Evolutionary conservation across 2,888 invertebrate genomes (phyloP).

Genomic region (Schizotus pectinicornis): DNA sequence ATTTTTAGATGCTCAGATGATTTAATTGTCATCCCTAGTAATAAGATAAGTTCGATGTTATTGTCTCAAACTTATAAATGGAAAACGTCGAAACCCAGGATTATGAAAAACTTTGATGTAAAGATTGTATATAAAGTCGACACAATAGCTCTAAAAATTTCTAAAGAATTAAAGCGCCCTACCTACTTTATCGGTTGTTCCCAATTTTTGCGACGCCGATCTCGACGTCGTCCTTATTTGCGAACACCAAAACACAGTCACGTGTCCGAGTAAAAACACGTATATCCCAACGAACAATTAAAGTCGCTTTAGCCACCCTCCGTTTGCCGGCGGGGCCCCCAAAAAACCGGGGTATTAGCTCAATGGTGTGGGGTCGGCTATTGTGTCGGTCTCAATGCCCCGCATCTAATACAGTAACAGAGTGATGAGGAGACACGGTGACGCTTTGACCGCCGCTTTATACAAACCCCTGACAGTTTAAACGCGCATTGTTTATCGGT

Average conservation of each 20-base stretch:
- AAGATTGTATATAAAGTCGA: too few relatives aligned
- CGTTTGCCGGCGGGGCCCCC: conserved; percentile 31
- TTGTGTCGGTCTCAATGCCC: conserved; percentile 31
- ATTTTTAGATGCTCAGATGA: too few relatives aligned
- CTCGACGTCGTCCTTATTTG: not conserved
- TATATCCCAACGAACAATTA: conserved; percentile 48
- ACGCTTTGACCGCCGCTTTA: conserved; percentile 44
- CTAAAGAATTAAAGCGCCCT: too few relatives aligned
- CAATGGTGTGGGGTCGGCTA: conserved; percentile 26
- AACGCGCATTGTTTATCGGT: conserved; percentile 26
- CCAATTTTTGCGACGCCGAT: not conserved
- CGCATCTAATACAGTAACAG: conserved; percentile 31
- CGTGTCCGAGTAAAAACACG: conserved; percentile 46
- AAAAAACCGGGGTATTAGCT: conserved; percentile 23
- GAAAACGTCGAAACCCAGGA: too few relatives aligned
- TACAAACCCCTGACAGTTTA: conserved; percentile 39
- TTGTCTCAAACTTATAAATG: too few relatives aligned
- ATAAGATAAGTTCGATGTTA: too few relatives aligned
- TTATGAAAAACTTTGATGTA: too few relatives aligned
- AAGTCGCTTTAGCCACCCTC: conserved; percentile 49
- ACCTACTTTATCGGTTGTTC: too few relatives aligned
- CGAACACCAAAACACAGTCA: conserved; percentile 41
- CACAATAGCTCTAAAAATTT: too few relatives aligned
- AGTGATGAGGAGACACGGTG: conserved; percentile 37
- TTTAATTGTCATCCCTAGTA: too few relatives aligned